phyloP scores from a whole-genome alignment of 2,888 invertebrate genomes.

The Ornithoptera alexandrae region DNA sequence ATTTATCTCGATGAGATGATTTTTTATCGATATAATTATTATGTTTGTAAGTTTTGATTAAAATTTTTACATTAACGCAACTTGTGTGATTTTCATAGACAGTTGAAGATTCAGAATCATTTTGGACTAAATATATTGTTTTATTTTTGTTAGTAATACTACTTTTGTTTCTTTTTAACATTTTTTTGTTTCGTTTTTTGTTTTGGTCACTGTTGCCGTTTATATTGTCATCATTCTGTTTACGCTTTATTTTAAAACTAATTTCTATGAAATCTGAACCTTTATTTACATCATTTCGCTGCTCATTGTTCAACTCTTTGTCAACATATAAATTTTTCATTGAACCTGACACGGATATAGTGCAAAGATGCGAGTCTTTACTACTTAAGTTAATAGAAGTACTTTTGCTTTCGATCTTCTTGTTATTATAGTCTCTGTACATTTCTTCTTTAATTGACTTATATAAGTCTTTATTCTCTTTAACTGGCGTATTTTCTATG shows the following conservation, averaged over 20 bases:
- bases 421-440: background rate
- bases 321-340: slow-evolving; percentile 38
- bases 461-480: background rate
- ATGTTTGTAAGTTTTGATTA: slow-evolving; percentile 54
- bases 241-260: slow-evolving; percentile 56
- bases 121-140: slow-evolving; percentile 47
- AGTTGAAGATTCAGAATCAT: slow-evolving; percentile 30
- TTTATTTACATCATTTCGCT: slow-evolving; percentile 45
- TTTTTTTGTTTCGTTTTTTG: slow-evolving; percentile 31
- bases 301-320: slow-evolving; percentile 33
- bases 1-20: slow-evolving; percentile 39
- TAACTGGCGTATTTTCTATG: slow-evolving; percentile 1
- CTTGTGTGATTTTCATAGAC: slow-evolving; percentile 47
- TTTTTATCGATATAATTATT: slow-evolving; percentile 34
- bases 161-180: slow-evolving; percentile 32
- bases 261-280: slow-evolving; percentile 59
- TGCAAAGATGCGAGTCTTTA: slow-evolving; percentile 47
- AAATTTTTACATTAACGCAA: slow-evolving; percentile 59
- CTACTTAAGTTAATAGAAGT: slow-evolving; percentile 34
- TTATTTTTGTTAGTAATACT: slow-evolving; percentile 33
- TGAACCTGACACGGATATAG: slow-evolving; percentile 43
- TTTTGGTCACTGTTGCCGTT: slow-evolving; percentile 39
- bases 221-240: slow-evolving; percentile 50
- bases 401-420: background rate
- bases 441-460: background rate